Conservation (phyloP, 2,888 invertebrate species). For the Labia minor region DNA sequence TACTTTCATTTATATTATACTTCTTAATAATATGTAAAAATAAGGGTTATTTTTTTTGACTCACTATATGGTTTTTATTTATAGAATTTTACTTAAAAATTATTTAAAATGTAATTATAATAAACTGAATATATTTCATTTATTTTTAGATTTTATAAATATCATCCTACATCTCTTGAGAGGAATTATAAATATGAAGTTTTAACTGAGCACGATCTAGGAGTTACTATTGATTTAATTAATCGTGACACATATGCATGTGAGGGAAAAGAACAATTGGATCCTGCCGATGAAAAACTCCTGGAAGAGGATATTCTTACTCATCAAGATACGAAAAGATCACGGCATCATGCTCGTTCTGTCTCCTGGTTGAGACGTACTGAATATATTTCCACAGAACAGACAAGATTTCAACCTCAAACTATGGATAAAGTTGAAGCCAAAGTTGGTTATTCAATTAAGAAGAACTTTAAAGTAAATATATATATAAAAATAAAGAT, state of each 20-base stretch:
- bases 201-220: slow-evolving; percentile 92
- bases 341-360: slow-evolving; percentile 88
- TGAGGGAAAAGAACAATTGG: slow-evolving; percentile 62
- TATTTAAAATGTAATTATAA: not conserved
- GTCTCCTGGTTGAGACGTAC: slow-evolving; percentile 98
- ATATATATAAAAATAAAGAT: no score
- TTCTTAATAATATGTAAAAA: no score
- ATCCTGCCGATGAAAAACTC: slow-evolving; percentile 88
- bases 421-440: slow-evolving; percentile 97
- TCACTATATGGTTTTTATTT: no score
- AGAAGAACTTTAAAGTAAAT: slow-evolving; percentile 64
- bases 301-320: slow-evolving; percentile 89
- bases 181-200: slow-evolving; percentile 93
- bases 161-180: slow-evolving; percentile 91
- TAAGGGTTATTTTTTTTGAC: no score
- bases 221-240: slow-evolving; percentile 93
- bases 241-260: slow-evolving; percentile 87
- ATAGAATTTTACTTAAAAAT: no score
- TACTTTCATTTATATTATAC: no score
- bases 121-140: not conserved
- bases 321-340: slow-evolving; percentile 75
- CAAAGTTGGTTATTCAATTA: slow-evolving; percentile 96
- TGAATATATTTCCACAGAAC: slow-evolving; percentile 98
- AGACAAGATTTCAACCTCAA: slow-evolving; percentile 92
- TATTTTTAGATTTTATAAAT: slow-evolving; percentile 68